Evolutionary conservation across 2,113 vertebrate species (phyloP).

Genomic region (Brachyhypopomus gauderio): DNA sequence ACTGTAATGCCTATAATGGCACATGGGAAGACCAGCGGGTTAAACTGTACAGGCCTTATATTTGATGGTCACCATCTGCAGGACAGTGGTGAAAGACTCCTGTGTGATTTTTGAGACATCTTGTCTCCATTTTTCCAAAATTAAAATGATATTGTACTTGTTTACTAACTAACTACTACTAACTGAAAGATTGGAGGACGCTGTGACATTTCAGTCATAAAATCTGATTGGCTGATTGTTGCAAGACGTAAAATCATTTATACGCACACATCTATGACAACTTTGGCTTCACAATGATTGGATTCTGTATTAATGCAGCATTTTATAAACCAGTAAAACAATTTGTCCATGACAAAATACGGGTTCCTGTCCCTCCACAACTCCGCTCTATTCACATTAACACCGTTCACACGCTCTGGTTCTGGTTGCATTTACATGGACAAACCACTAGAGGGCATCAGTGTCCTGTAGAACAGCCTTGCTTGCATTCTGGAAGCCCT

Average conservation of each 20-base stretch:
- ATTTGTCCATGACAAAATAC: not conserved
- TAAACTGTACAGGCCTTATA: slow-evolving; percentile 5
- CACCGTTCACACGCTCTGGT: not conserved
- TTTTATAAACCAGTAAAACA: not conserved
- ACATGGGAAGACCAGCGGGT: not conserved
- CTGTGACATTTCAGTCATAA: too few relatives aligned
- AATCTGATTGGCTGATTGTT: too few relatives aligned
- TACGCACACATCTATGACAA: too few relatives aligned
- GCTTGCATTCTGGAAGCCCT: too few relatives aligned
- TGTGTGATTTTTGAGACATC: slow-evolving; percentile 21
- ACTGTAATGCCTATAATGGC: not conserved
- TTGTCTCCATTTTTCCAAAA: slow-evolving; percentile 28
- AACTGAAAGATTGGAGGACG: not conserved
- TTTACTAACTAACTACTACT: not conserved
- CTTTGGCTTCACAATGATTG: too few relatives aligned
- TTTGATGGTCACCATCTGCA: not conserved
- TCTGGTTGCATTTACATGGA: not conserved
- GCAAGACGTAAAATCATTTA: not conserved
- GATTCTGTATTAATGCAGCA: too few relatives aligned
- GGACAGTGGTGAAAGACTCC: not conserved
- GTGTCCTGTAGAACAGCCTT: not conserved
- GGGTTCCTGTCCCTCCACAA: too few relatives aligned
- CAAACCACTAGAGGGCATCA: slow-evolving; percentile 35
- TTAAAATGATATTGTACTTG: slow-evolving; percentile 31
- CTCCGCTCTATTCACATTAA: too few relatives aligned